Percentiles rank a stretch among this genome's conserved stretches.
phyloP scores from a whole-genome alignment of 2,888 invertebrate genomes.

The Papilio protenor region DNA sequence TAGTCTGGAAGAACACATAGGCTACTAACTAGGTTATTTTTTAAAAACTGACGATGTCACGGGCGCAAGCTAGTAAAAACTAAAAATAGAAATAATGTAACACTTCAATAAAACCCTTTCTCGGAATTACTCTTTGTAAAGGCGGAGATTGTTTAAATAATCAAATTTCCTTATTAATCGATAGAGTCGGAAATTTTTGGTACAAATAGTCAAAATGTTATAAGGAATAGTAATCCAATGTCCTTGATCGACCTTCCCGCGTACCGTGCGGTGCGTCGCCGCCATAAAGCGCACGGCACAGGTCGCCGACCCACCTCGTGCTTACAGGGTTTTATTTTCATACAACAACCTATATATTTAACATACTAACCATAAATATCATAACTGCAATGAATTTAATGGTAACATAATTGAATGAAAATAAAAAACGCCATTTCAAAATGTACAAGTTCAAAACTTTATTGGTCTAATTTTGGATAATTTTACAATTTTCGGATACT shows the following conservation, averaged over 20 bases:
- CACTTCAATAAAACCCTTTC: too few species aligned
- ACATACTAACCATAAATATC: background rate
- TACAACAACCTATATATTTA: conserved; percentile 17
- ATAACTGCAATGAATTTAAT: background rate
- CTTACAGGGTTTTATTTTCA: conserved; percentile 44
- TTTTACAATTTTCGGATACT: background rate
- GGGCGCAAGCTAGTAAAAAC: too few species aligned
- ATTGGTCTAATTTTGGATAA: background rate
- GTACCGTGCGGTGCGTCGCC: conserved; percentile 54
- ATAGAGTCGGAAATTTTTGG: background rate
- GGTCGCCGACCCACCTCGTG: conserved; percentile 52
- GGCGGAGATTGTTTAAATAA: too few species aligned
- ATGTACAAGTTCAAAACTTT: too few species aligned
- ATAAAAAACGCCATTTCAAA: too few species aligned
- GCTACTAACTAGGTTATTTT: too few species aligned
- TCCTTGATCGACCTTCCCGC: conserved; percentile 59
- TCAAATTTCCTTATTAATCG: background rate
- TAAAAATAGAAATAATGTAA: too few species aligned
- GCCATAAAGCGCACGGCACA: conserved; percentile 51
- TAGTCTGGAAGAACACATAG: too few species aligned
- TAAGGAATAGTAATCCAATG: conserved; percentile 43
- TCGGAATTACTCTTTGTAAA: too few species aligned
- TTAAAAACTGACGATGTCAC: too few species aligned
- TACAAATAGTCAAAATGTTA: background rate
- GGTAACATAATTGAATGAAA: too few species aligned